These are phyloP conservation scores for Brenthis hecate DNA, from an alignment of 2,888 invertebrate genomes.

Conservation along the genomic window DNA sequence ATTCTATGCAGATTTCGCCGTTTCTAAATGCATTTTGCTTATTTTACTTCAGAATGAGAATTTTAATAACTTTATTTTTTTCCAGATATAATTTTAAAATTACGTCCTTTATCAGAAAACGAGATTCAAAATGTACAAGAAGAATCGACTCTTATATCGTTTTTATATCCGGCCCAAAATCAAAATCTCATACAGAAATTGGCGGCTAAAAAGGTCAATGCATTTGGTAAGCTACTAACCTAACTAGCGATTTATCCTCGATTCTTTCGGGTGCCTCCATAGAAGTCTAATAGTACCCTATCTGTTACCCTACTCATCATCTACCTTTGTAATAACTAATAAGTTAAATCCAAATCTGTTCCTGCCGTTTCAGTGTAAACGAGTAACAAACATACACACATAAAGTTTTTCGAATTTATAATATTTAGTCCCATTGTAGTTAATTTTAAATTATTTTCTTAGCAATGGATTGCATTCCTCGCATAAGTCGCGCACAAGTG, in stretches of 20 bases:
- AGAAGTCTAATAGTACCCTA: not conserved
- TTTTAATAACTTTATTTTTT: slow-evolving; percentile 40
- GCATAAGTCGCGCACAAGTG: slow-evolving; percentile 94
- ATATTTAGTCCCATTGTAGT: too few species aligned
- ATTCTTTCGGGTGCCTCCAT: too few species aligned
- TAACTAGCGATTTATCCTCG: too few species aligned
- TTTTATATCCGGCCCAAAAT: slow-evolving; percentile 93
- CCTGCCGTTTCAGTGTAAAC: too few species aligned
- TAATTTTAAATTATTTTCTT: slow-evolving; percentile 42
- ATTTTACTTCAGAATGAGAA: not conserved
- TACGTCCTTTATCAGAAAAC: slow-evolving; percentile 85
- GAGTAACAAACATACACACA: too few species aligned
- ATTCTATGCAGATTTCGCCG: too few species aligned
- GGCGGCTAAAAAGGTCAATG: slow-evolving; percentile 87
- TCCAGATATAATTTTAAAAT: slow-evolving; percentile 90
- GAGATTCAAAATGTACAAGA: slow-evolving; percentile 86
- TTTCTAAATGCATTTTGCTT: too few species aligned
- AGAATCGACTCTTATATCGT: slow-evolving; percentile 89
- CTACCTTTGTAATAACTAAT: too few species aligned
- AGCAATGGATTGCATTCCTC: slow-evolving; percentile 95
- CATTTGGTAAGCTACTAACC: slow-evolving; percentile 85
- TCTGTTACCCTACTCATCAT: too few species aligned
- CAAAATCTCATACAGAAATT: slow-evolving; percentile 87
- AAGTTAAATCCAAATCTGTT: too few species aligned
- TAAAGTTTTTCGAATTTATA: too few species aligned